Evolutionary conservation across 2,113 vertebrate genomes (phyloP), one percentile per base, ranked within the genome.

Genomic region (Candoia aspera): DNA sequence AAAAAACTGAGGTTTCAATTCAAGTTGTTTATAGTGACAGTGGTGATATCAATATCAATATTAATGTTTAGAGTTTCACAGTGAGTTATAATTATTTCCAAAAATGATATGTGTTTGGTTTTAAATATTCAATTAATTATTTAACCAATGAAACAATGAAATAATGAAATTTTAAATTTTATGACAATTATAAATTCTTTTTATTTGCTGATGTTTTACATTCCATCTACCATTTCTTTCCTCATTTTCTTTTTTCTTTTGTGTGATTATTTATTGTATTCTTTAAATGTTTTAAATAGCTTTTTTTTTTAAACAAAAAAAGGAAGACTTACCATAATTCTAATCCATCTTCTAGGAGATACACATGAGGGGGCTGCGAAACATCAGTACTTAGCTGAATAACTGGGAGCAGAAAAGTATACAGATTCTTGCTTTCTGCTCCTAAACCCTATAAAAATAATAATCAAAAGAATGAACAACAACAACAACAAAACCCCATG

Each of bases 371-470:
- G n/a, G 99, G 99, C 95, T 99, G 98, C 17, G 98, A 98, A 94
- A 99, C 99, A 95, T 99, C 99, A 15, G 99, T 99, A 97, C 99
- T 99, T 95, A 99, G 98, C 79, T 99, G 99, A 97, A 99, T 99
- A 96, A 99, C 98, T 90, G 99, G 99, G 93, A 99, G 98, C 46
- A 99, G 98, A 97, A 99, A 99, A 92, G 98, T 98, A 94, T 99
- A 99, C 64, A 99, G 97, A 97, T 99, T 99, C 97, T 98, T 99
- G 97, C 99, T 99, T 94, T 99, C 98, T 93, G 98, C 98, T 94
- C 99, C 99, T 89, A 99, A 97, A 93, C 99, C 99, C 99, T 99
- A 95, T 1, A 93, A 90, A 94, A 96, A 94, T 73, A 95, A 93
- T 54, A 95, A 93, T 37, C 68, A 79, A 79, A 42, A 42, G 33